Evolutionary conservation across 2,797 vertebrate genomes (phyloP).

Genomic region (Poeciliopsis presidionis): DNA sequence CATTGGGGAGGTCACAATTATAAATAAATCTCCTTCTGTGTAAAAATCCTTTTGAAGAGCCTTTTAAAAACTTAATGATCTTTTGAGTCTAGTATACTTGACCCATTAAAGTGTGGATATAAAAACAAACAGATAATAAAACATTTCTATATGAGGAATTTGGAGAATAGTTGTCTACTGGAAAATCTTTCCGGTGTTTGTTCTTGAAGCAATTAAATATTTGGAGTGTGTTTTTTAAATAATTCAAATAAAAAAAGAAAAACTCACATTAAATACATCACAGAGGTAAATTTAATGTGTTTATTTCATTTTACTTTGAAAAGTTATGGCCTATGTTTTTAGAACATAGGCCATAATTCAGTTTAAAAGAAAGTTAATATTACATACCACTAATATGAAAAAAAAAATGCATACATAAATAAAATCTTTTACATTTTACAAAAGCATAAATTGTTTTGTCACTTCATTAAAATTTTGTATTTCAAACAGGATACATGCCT

Average conservation of each 20-base stretch:
- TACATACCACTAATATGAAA: background rate
- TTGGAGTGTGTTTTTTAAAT: background rate
- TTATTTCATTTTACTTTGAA: background rate
- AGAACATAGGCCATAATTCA: background rate
- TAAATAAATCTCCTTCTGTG: constrained; percentile 2
- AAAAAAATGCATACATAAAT: background rate
- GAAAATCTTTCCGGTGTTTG: background rate
- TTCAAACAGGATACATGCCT: background rate
- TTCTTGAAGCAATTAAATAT: background rate
- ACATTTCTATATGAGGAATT: background rate
- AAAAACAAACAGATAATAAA: background rate
- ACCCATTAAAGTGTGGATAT: background rate
- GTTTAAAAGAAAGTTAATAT: background rate
- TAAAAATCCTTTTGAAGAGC: constrained; percentile 14
- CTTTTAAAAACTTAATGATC: constrained; percentile 14
- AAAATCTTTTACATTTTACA: background rate
- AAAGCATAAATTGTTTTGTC: background rate
- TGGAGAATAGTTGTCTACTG: background rate
- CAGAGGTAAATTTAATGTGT: background rate
- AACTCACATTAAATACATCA: background rate
- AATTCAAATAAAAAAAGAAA: background rate
- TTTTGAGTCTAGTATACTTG: background rate
- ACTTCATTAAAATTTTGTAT: background rate
- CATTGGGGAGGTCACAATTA: constrained; percentile 36
- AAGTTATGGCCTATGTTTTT: background rate